phyloP scores from a whole-genome alignment of 2,113 vertebrate genomes.

The Carassius auratus region DNA sequence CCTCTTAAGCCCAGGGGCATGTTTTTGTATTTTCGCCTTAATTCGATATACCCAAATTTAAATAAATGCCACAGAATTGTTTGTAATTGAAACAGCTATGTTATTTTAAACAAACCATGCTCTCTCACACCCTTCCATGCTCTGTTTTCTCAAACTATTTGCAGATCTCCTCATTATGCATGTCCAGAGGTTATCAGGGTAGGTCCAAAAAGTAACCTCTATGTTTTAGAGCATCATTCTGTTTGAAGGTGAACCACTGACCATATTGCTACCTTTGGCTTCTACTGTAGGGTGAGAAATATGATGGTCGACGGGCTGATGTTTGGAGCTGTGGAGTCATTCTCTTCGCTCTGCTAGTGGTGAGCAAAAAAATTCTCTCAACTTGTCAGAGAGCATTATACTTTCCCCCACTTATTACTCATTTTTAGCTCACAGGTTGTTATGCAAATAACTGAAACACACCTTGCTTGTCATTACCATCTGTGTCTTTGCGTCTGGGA shows the following conservation, averaged over 20 bases:
- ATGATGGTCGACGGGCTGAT: slow-evolving; percentile 87
- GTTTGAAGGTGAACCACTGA: background rate
- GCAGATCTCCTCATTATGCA: slow-evolving; percentile 89
- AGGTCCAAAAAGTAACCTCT: slow-evolving; percentile 54
- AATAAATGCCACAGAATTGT: background rate
- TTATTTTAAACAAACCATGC: background rate
- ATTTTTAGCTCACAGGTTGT: slow-evolving; percentile 3
- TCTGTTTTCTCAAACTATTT: slow-evolving; percentile 25
- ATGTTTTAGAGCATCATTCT: slow-evolving; percentile 1
- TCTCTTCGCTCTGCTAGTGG: slow-evolving; percentile 88
- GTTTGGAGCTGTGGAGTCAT: slow-evolving; percentile 95
- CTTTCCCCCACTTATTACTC: background rate
- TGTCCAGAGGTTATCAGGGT: slow-evolving; percentile 94
- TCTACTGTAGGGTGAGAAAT: slow-evolving; percentile 85
- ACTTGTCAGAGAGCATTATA: background rate
- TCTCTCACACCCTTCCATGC: background rate
- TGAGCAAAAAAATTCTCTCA: slow-evolving; percentile 62
- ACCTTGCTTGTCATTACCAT: background rate
- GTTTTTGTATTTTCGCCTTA: too few relatives aligned
- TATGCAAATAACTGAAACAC: background rate
- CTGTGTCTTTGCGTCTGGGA: background rate
- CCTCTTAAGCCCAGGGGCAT: too few relatives aligned
- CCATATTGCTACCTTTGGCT: background rate
- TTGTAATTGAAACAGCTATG: background rate
- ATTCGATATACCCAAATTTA: background rate